phyloP scores from a whole-genome alignment of 2,113 vertebrate species.

The Syngnathoides biaculeatus region DNA sequence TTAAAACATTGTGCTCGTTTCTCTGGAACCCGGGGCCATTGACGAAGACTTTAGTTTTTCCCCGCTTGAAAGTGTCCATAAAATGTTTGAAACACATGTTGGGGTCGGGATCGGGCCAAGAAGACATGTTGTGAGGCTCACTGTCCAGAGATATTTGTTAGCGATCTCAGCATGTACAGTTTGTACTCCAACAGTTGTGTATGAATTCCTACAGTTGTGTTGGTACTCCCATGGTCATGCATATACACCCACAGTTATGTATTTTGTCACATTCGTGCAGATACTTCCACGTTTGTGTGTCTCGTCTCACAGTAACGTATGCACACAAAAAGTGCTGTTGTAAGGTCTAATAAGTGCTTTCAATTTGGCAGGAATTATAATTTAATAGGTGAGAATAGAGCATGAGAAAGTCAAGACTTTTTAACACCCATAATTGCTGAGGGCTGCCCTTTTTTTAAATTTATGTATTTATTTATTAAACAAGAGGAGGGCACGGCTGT shows the following conservation, averaged over 20 bases:
- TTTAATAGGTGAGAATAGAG: constrained; percentile 25
- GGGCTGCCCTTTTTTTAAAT: constrained; percentile 13
- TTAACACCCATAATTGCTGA: constrained; percentile 61
- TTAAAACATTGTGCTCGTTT: no score
- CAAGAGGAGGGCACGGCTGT: constrained; percentile 33
- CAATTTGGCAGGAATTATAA: constrained; percentile 28
- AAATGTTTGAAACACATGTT: no score
- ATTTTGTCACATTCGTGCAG: not conserved
- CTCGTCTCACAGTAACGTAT: not conserved
- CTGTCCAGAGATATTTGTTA: no score
- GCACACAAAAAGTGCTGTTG: constrained; percentile 4
- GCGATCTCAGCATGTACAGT: not conserved
- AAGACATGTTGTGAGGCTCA: no score
- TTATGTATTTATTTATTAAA: constrained; percentile 23
- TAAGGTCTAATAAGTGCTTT: constrained; percentile 4
- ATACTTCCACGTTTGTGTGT: not conserved
- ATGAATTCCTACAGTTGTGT: not conserved
- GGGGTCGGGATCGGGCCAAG: no score
- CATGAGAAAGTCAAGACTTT: constrained; percentile 33
- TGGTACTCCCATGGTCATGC: not conserved
- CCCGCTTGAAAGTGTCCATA: no score
- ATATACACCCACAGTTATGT: not conserved
- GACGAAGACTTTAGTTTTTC: no score
- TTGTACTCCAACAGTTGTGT: not conserved
- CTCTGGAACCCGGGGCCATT: no score